Conservation (phyloP, 2,797 vertebrate species). For the Melanotaenia boesemani region DNA sequence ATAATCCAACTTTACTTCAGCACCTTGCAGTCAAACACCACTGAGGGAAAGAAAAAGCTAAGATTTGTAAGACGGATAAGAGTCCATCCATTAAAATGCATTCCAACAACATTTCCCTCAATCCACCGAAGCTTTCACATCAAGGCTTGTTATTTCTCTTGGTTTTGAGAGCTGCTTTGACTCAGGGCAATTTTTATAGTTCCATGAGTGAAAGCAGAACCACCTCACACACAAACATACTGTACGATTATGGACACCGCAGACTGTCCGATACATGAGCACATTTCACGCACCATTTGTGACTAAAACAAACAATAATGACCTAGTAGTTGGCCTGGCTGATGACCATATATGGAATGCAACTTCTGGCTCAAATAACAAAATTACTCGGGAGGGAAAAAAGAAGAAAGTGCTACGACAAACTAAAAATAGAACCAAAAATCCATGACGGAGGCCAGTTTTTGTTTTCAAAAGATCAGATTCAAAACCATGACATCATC, state of each 20-base stretch:
- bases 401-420: slow-evolving; percentile 32
- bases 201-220: slow-evolving; percentile 47
- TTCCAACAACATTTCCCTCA: slow-evolving; percentile 10
- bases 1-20: slow-evolving; percentile 4
- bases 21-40: background rate
- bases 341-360: slow-evolving; percentile 53
- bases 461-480: slow-evolving; percentile 36
- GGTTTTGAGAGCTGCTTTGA: slow-evolving; percentile 34
- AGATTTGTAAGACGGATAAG: slow-evolving; percentile 14
- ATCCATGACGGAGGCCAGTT: slow-evolving; percentile 33
- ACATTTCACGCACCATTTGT: slow-evolving; percentile 66
- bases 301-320: slow-evolving; percentile 50
- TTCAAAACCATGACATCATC: slow-evolving; percentile 48
- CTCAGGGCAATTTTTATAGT: slow-evolving; percentile 38
- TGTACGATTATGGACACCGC: slow-evolving; percentile 22
- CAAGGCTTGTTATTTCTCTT: slow-evolving; percentile 23
- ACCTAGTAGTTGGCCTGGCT: slow-evolving; percentile 36
- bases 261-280: slow-evolving; percentile 28
- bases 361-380: slow-evolving; percentile 51
- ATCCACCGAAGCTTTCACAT: slow-evolving; percentile 14
- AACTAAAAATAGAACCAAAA: slow-evolving; percentile 61
- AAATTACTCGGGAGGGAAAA: slow-evolving; percentile 30
- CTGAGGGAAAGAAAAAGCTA: background rate
- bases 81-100: slow-evolving; percentile 34
- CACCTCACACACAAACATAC: slow-evolving; percentile 30